These are phyloP conservation scores for Coccyzus lansbergi DNA, from an alignment of 2,797 vertebrate species.

Conservation along the genomic window DNA sequence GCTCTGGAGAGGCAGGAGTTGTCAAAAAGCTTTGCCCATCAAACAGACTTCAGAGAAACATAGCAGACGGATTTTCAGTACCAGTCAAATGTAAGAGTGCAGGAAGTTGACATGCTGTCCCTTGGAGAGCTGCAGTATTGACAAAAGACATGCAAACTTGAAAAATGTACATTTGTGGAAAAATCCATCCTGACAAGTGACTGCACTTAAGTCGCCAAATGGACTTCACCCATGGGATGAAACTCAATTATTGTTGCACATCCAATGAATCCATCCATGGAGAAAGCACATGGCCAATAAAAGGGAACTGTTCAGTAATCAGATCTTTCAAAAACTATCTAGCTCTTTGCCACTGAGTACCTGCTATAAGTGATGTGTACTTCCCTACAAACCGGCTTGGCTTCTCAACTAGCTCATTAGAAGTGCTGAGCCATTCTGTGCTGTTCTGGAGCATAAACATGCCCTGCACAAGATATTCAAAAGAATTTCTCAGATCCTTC, in stretches of 20 bases:
- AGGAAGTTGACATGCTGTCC: slow-evolving; percentile 68
- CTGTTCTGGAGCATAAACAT: background rate
- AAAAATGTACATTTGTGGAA: slow-evolving; percentile 87
- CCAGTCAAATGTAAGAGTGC: slow-evolving; percentile 71
- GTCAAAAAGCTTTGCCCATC: slow-evolving; percentile 70
- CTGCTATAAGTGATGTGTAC: slow-evolving; percentile 83
- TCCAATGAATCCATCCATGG: slow-evolving; percentile 85
- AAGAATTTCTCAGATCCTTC: background rate
- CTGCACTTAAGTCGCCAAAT: slow-evolving; percentile 89
- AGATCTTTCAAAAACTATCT: slow-evolving; percentile 92
- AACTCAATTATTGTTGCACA: slow-evolving; percentile 86
- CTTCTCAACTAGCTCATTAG: slow-evolving; percentile 78
- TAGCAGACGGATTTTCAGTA: slow-evolving; percentile 72
- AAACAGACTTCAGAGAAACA: slow-evolving; percentile 66
- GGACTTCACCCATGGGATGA: slow-evolving; percentile 84
- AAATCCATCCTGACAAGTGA: slow-evolving; percentile 87
- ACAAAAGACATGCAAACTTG: slow-evolving; percentile 82
- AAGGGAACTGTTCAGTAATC: slow-evolving; percentile 83
- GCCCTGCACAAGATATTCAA: background rate
- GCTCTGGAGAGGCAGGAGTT: slow-evolving; percentile 62
- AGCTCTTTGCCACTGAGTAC: slow-evolving; percentile 83
- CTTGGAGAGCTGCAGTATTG: slow-evolving; percentile 66
- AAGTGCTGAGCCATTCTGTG: slow-evolving; percentile 77
- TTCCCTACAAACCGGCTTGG: slow-evolving; percentile 81
- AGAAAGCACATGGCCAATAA: slow-evolving; percentile 82